These are phyloP conservation scores for Temnothorax curvispinosus DNA, from an alignment of 1,140 invertebrate genomes.

Conservation along the genomic window DNA sequence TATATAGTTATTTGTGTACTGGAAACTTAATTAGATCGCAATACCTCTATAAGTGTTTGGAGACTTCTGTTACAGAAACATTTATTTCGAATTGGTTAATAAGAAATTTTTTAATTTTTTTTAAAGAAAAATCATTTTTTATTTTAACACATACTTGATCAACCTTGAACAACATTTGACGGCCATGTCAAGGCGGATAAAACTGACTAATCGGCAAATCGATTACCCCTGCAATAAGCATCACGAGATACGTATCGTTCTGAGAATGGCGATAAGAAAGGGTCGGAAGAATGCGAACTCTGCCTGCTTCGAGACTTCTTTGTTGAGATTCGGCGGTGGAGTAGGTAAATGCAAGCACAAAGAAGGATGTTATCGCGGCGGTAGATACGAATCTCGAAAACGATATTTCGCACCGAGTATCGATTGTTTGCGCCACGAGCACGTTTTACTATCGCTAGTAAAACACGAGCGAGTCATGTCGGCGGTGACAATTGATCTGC, in stretches of 20 bases:
- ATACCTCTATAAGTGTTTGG: neutral
- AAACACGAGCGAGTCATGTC: conserved; percentile 75
- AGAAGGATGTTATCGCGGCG: conserved; percentile 62
- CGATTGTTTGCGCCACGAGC: conserved; percentile 74
- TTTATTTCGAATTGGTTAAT: neutral
- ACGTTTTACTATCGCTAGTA: conserved; percentile 79
- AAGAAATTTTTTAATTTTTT: no score
- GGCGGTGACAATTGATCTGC: conserved; percentile 78
- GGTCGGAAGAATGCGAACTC: neutral
- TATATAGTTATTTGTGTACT: no score
- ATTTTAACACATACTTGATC: neutral
- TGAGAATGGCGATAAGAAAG: conserved; percentile 47
- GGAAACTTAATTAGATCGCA: neutral
- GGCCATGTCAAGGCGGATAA: neutral
- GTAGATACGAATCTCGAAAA: conserved; percentile 76
- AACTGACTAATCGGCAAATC: conserved; percentile 32
- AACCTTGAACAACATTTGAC: neutral
- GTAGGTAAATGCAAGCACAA: conserved; percentile 48
- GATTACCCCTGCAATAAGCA: conserved; percentile 57
- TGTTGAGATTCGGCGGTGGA: conserved; percentile 51
- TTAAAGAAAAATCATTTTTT: neutral
- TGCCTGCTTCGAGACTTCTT: conserved; percentile 24
- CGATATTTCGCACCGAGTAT: conserved; percentile 71
- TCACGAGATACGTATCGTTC: conserved; percentile 49
- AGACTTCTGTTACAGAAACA: neutral